Evolutionary conservation across 2,888 invertebrate species (phyloP).

Genomic region (Hypomecis punctinalis): DNA sequence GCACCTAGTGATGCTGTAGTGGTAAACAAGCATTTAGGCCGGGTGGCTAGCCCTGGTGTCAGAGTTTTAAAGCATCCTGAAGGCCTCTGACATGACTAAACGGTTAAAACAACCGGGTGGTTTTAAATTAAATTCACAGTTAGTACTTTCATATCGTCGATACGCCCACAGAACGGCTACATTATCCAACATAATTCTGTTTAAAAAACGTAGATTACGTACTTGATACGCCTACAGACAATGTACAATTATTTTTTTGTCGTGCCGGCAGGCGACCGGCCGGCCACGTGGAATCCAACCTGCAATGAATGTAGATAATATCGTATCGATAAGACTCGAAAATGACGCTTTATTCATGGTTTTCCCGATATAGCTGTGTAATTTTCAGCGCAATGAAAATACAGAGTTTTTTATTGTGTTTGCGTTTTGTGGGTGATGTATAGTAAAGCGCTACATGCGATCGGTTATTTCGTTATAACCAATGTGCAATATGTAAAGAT

Average conservation of each 20-base stretch:
- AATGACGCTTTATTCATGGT: constrained; percentile 39
- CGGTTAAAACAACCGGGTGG: no score
- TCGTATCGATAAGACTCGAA: constrained; percentile 31
- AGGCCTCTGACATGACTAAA: no score
- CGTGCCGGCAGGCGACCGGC: constrained; percentile 17
- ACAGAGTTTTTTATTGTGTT: background rate
- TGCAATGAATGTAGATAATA: constrained; percentile 37
- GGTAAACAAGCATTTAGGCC: no score
- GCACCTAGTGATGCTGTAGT: no score
- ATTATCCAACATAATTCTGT: background rate
- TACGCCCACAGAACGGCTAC: background rate
- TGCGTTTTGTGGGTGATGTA: no score
- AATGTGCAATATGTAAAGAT: no score
- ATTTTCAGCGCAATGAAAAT: constrained; percentile 27
- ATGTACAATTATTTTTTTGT: constrained; percentile 2
- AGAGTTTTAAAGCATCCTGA: no score
- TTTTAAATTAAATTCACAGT: no score
- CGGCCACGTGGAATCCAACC: constrained; percentile 16
- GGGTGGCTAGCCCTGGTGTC: no score
- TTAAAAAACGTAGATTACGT: constrained; percentile 7
- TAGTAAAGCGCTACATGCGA: no score
- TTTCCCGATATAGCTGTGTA: constrained; percentile 40
- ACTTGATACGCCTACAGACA: constrained; percentile 2
- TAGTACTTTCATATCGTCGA: background rate
- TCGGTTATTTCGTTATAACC: no score